Conservation (phyloP, 2,113 vertebrate species). For the Trogon surrucura region DNA sequence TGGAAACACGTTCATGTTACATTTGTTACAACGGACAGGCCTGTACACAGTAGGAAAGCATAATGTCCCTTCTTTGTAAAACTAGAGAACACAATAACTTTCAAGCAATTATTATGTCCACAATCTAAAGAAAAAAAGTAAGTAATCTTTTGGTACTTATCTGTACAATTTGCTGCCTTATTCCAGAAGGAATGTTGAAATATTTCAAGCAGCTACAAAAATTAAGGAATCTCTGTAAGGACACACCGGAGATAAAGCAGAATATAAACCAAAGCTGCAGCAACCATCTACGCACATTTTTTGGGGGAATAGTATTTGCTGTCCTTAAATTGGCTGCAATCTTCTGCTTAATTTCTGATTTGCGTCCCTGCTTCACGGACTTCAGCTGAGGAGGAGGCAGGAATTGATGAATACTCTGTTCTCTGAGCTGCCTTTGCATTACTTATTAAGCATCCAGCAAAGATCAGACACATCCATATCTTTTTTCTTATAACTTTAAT, state of each 20-base stretch:
- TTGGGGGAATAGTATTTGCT: neutral
- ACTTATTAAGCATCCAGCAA: neutral
- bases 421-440: neutral
- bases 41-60: neutral
- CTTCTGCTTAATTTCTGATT: neutral
- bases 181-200: neutral
- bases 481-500: neutral
- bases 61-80: neutral
- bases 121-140: neutral
- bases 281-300: neutral
- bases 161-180: neutral
- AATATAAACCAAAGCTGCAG: neutral
- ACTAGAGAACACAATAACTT: accelerated
- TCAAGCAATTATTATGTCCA: neutral
- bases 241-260: neutral
- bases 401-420: neutral
- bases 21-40: neutral
- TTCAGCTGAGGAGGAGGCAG: neutral
- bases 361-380: neutral
- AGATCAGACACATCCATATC: neutral
- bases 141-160: neutral
- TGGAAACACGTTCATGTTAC: neutral
- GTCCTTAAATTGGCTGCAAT: neutral
- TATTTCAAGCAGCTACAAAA: neutral
- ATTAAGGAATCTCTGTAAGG: accelerated